Base-by-base conservation (phyloP, 2,113 vertebrate species). In the Planiliza haematocheilus region DNA sequence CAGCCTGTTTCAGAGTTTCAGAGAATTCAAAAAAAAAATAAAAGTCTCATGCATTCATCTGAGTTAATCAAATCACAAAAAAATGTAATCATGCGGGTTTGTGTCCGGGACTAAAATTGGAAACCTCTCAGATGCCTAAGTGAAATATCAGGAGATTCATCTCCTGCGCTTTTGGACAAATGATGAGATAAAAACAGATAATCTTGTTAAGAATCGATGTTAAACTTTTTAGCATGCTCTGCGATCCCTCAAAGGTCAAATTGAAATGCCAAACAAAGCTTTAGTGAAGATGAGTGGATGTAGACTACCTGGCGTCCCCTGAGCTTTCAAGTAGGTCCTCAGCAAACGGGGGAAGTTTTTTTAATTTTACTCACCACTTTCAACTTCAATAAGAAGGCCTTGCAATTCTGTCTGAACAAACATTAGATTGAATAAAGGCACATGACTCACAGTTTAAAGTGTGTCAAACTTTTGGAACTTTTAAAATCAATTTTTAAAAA, bases 1-100 rank as follows among this genome's bases (percentile, higher is more conserved):
- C 34, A 43, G 12, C 74, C 34, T 55, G 20, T 77, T 73, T 73
- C 64, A 58, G 43, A 18, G 14, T 57, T 52, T 30, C 24, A 30
- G 24, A 41, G 34, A 51, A 3, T 70, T 71, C 16, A 63, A 16
- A 2, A 34, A 37, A 74, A 20, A 10, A 30, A 51, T 21, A 51
- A 41, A 55, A 0, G 0, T 7, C 46, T 16, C 37, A 30, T n/a
- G 16, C 36, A n/a, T 10, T 67, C 42, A 18, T 46, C 68, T 1
- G 36, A 16, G 24, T 55, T 48, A 61, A 73, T 69, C 30, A 50
- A 43, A 64, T 74, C 56, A 70, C 18, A 30, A 56, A 16, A 57
- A 58, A 80, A 74, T 62, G 39, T 77, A 39, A 83, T 83, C 53
- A 65, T 2, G 8, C 62, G 58, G 36, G 55, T 63, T 59, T 55